A percentile compares a stretch with the other conserved stretches of the same genome.
Evolutionary conservation across 2,113 vertebrate species (phyloP).

Genomic region (Rhineura floridana): DNA sequence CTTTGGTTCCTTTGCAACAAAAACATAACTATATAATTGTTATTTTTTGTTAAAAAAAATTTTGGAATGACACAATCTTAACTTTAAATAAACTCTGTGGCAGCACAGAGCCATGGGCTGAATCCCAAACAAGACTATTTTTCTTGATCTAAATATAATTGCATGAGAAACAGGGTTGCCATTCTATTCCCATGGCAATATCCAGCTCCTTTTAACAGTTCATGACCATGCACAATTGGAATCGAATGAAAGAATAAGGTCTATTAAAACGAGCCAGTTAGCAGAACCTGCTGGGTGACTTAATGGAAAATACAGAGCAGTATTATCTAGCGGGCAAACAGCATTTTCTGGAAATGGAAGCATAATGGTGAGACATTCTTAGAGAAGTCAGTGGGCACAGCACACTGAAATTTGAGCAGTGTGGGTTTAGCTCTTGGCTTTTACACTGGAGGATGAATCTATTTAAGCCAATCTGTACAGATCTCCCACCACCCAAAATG

Average conservation of each 20-base stretch:
- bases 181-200: conserved; percentile 59
- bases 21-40: background rate
- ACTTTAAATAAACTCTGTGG: conserved; percentile 53
- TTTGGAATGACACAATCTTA: conserved; percentile 17
- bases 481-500: conserved; percentile 82
- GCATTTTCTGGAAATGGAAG: conserved; percentile 56
- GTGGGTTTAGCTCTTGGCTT: background rate
- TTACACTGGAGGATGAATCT: conserved; percentile 78
- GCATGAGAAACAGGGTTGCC: conserved; percentile 68
- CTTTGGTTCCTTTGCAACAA: background rate
- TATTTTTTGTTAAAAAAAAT: background rate
- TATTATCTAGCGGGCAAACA: conserved; percentile 71
- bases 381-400: conserved; percentile 15
- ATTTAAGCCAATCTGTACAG: conserved; percentile 83
- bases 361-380: conserved; percentile 41
- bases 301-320: conserved; percentile 49
- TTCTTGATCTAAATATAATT: conserved; percentile 77
- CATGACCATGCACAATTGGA: conserved; percentile 47
- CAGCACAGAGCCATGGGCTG: conserved; percentile 58
- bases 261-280: background rate
- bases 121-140: conserved; percentile 72
- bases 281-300: accelerated
- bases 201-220: conserved; percentile 28
- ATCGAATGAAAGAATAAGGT: conserved; percentile 41
- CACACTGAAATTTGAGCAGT: background rate